These are phyloP conservation scores for Lacerta viridis DNA, from an alignment of 2,797 vertebrate species.

Conservation along the genomic window DNA sequence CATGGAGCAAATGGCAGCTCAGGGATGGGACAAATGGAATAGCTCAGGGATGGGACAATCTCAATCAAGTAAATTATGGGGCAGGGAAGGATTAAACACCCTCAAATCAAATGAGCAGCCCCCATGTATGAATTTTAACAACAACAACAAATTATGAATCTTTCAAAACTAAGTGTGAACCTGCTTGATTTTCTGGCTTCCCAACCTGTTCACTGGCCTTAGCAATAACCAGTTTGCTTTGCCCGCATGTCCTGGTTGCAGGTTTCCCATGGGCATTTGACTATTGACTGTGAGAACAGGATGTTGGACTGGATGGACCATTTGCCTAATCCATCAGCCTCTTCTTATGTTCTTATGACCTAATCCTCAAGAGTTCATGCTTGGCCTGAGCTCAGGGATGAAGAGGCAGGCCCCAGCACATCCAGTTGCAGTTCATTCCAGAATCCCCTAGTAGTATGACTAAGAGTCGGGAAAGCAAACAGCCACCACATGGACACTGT, in stretches of 20 bases:
- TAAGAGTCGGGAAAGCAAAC: neutral
- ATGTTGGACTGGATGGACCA: too few species aligned
- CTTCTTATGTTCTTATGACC: too few species aligned
- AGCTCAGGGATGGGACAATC: neutral
- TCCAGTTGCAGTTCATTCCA: neutral
- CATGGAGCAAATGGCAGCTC: neutral
- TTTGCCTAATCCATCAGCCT: too few species aligned
- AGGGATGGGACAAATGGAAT: neutral
- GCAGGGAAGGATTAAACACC: too few species aligned
- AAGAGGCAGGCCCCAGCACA: neutral
- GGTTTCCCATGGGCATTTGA: too few species aligned
- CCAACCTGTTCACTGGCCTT: neutral
- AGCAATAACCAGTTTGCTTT: neutral
- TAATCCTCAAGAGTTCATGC: neutral
- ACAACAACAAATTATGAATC: too few species aligned
- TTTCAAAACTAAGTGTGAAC: neutral
- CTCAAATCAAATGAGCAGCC: too few species aligned
- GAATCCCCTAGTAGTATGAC: neutral
- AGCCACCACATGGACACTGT: neutral
- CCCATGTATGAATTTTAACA: too few species aligned
- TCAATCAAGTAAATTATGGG: too few species aligned
- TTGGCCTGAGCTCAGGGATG: neutral
- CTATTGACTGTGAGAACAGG: too few species aligned
- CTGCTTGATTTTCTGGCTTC: neutral
- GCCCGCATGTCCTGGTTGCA: too few species aligned